phyloP scores from a whole-genome alignment of 2,113 vertebrate species.

The Alectura lathami region DNA sequence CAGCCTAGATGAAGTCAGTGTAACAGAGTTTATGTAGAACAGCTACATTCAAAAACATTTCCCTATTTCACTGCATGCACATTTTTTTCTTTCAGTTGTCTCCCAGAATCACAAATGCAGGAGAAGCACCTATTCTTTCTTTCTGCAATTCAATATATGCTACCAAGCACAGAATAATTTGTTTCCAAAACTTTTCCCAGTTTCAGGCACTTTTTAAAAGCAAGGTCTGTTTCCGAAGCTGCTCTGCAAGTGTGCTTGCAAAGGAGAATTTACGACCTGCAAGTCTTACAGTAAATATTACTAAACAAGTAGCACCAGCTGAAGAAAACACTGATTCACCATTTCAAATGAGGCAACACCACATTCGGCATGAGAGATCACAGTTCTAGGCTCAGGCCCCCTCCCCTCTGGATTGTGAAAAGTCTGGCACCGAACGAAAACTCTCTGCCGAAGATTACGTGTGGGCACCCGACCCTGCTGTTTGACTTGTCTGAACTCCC shows the following conservation, averaged over 20 bases:
- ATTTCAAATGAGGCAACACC: not conserved
- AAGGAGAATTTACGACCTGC: constrained; percentile 7
- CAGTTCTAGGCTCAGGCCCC: not conserved
- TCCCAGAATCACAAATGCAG: not conserved
- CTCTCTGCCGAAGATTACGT: not conserved
- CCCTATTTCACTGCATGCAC: not conserved
- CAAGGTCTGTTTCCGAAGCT: not conserved
- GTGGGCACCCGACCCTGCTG: not conserved
- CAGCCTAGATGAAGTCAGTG: not conserved
- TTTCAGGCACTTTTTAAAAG: not conserved
- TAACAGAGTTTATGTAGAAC: not conserved
- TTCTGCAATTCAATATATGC: not conserved
- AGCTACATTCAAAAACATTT: not conserved
- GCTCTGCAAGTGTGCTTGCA: not conserved
- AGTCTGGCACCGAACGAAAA: not conserved
- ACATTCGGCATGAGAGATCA: not conserved
- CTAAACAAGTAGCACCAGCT: not conserved
- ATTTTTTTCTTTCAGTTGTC: not conserved
- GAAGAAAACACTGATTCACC: constrained; percentile 21
- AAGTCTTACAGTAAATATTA: not conserved
- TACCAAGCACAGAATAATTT: not conserved
- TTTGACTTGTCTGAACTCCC: not conserved
- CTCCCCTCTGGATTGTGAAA: not conserved
- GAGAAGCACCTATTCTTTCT: not conserved
- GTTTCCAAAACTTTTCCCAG: not conserved